Percentiles rank a stretch among this genome's conserved stretches.
Evolutionary conservation across 2,113 vertebrate genomes (phyloP).

Genomic region (Vanacampus margaritifer): DNA sequence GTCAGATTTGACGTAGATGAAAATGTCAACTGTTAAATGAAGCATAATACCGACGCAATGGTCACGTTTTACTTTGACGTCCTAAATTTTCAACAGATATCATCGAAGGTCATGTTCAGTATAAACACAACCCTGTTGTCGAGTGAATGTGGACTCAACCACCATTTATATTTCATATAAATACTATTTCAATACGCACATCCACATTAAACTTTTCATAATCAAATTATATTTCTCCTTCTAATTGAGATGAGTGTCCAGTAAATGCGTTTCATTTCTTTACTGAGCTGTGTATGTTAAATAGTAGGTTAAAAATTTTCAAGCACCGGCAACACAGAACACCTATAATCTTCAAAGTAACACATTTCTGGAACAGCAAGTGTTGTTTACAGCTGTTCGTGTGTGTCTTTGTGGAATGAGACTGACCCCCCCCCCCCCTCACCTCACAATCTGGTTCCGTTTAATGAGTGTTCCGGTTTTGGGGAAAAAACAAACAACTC

Average conservation of each 20-base stretch:
- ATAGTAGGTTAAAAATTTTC: not conserved
- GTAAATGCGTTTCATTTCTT: no score
- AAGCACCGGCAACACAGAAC: slow-evolving; percentile 17
- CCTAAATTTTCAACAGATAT: not conserved
- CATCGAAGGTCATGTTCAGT: not conserved
- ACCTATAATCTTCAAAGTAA: slow-evolving; percentile 23
- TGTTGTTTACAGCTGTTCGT: slow-evolving; percentile 7
- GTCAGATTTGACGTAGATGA: no score
- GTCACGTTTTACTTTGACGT: not conserved
- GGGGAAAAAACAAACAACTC: slow-evolving; percentile 12
- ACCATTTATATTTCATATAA: not conserved
- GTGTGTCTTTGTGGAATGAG: slow-evolving; percentile 25
- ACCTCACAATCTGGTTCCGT: slow-evolving; percentile 36
- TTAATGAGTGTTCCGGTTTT: slow-evolving; percentile 21
- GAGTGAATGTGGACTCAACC: not conserved
- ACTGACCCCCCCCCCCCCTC: slow-evolving; percentile 17
- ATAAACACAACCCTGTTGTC: no score
- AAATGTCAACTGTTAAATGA: not conserved
- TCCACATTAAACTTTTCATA: no score
- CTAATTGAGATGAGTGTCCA: no score
- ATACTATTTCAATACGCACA: no score
- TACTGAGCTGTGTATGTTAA: no score
- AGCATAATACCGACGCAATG: not conserved
- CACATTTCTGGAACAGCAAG: slow-evolving; percentile 11
- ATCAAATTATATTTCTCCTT: no score